Conservation (phyloP, 1,140 invertebrate genomes). For the Macrobrachium nipponense region DNA sequence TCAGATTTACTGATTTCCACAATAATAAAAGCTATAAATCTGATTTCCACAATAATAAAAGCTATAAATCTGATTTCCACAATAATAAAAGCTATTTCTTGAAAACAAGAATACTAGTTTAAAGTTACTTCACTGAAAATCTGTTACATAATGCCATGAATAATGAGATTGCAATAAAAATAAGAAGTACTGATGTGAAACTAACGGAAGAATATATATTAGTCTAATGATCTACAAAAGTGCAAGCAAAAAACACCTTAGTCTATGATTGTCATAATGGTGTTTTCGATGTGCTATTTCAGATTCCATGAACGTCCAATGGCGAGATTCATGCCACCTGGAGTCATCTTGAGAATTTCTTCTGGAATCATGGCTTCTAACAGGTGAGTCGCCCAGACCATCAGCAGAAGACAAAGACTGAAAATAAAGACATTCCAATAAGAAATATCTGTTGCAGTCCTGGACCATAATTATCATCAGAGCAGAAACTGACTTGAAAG, state of each 20-base stretch:
- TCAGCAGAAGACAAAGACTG: slow-evolving; percentile 66
- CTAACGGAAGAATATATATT: not conserved
- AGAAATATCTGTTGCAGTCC: not conserved
- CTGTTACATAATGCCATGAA: not conserved
- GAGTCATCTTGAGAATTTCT: slow-evolving; percentile 69
- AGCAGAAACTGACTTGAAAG: not conserved
- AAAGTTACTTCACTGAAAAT: too few relatives aligned
- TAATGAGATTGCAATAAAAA: not conserved
- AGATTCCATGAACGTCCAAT: slow-evolving; percentile 71
- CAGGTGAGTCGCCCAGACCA: slow-evolving; percentile 65
- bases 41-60: too few relatives aligned
- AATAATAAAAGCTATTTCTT: too few relatives aligned
- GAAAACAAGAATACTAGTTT: too few relatives aligned
- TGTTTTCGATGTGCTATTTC: slow-evolving; percentile 65
- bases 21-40: too few relatives aligned
- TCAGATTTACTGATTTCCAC: too few relatives aligned
- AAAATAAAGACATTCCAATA: slow-evolving; percentile 35
- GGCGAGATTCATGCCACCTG: slow-evolving; percentile 66
- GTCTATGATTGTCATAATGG: slow-evolving; percentile 63
- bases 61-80: too few relatives aligned
- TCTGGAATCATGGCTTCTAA: slow-evolving; percentile 66
- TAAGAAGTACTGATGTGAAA: not conserved
- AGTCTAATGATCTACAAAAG: not conserved
- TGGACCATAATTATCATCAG: not conserved
- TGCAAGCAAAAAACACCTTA: slow-evolving; percentile 42